Base-by-base conservation (phyloP, 2,888 invertebrate species). In the Orchestes rusci region DNA sequence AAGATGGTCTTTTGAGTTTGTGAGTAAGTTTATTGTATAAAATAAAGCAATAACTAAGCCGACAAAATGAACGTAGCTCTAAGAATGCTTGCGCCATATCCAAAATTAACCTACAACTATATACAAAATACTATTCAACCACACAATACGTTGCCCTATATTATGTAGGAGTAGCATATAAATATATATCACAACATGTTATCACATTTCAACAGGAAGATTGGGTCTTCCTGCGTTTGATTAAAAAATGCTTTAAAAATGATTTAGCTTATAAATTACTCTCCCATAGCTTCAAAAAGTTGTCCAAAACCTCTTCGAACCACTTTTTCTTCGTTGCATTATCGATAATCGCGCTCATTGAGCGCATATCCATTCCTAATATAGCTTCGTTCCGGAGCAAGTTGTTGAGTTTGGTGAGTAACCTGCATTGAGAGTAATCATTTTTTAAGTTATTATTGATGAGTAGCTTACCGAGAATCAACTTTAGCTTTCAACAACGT, bases 271-370 rank as follows among this genome's bases (percentile, higher is more conserved):
- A 84, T 79, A 89, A 85, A 68, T 91, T 91, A 60, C 83, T 82
- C 69, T 91, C 90, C 88, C 90, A 90, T 53, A 91, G 71, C 69
- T 88, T 89, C 68, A 89, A 77, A 70, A 86, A 85, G 74, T 91
- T 91, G 70, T 89, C 88, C 65, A 91, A 76, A 45, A 89, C 85
- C 72, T 90, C 89, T 56, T 84, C 80, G 65, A 89, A 91, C 88
- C 89, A 91, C 63, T 79, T 75, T 58, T 80, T 76, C 65, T 86
- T 85, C 30, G 75, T 72, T 3, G 73, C 74, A 56, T 88, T 83
- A 55, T 82, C 81, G 65, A 91, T 88, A 4, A 84, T 80, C 8
- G 86, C 82, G 46, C 84, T 77, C 50, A 91, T 70, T 34, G 88
- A 82, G 60, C 82, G 82, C 64, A 91, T 72, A 61, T 89, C 84